Evolutionary conservation across 2,888 invertebrate genomes (phyloP).

Genomic region (Trissoscelio sp.): DNA sequence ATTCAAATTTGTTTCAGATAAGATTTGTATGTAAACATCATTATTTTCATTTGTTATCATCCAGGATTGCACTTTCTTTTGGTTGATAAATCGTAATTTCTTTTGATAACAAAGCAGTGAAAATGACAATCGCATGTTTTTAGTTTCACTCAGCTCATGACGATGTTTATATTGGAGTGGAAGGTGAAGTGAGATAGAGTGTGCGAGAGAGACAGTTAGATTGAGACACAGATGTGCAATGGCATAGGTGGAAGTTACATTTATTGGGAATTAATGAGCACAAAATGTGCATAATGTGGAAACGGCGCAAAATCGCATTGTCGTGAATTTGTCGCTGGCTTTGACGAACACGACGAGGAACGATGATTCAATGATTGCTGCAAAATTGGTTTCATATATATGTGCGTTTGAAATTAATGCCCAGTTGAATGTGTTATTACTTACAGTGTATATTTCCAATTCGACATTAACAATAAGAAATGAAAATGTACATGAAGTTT

Average conservation of each 20-base stretch:
- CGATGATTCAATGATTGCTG: conserved; percentile 28
- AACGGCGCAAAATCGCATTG: background rate
- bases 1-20: too few relatives aligned
- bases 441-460: conserved; percentile 32
- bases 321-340: background rate
- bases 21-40: too few relatives aligned
- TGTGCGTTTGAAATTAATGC: conserved; percentile 39
- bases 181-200: background rate
- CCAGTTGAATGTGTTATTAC: conserved; percentile 30
- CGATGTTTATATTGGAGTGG: conserved; percentile 14
- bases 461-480: conserved; percentile 15
- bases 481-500: too few relatives aligned
- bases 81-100: background rate
- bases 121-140: conserved; percentile 22
- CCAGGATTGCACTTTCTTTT: background rate
- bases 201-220: background rate
- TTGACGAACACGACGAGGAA: conserved; percentile 5
- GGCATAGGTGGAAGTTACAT: background rate
- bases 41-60: background rate
- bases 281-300: conserved; percentile 6
- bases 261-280: conserved; percentile 7
- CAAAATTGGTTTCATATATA: conserved; percentile 38
- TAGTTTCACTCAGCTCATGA: conserved; percentile 1
- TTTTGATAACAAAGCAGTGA: conserved; percentile 20
- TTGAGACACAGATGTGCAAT: background rate